Conservation (phyloP, 2,797 vertebrate species). For the Ibycter americanus region DNA sequence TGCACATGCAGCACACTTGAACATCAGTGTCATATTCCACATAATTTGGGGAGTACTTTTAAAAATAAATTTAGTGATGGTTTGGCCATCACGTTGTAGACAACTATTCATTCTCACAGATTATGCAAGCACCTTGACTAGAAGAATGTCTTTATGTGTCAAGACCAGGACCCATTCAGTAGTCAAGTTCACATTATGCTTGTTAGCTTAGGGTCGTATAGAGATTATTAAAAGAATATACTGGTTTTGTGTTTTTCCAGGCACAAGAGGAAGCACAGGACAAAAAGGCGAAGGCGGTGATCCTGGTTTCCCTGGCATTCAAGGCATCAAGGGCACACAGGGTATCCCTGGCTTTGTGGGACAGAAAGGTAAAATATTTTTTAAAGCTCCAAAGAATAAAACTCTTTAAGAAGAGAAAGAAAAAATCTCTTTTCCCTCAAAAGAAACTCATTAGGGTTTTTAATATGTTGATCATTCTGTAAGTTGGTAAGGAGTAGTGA, state of each 20-base stretch:
- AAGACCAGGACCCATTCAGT: neutral
- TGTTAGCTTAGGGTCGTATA: neutral
- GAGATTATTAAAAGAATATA: neutral
- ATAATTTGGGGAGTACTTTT: neutral
- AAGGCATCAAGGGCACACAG: slow-evolving; percentile 76
- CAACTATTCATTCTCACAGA: neutral
- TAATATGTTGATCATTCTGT: neutral
- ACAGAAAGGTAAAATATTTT: slow-evolving; percentile 76
- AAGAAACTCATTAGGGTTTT: neutral
- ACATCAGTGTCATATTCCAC: neutral
- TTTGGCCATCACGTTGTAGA: neutral
- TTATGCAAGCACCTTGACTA: neutral
- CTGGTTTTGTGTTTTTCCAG: slow-evolving; percentile 61
- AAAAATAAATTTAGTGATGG: neutral
- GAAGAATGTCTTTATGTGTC: neutral
- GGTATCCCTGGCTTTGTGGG: slow-evolving; percentile 84
- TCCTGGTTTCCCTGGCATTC: slow-evolving; percentile 73
- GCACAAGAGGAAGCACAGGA: slow-evolving; percentile 70
- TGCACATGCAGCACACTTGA: neutral
- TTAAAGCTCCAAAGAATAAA: neutral
- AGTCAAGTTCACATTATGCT: neutral
- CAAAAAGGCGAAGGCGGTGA: slow-evolving; percentile 72
- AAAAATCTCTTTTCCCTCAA: neutral
- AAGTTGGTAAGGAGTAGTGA: neutral
- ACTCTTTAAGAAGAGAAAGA: neutral